Evolutionary conservation across 2,888 invertebrate species (phyloP).

Genomic region (Proisotoma minuta): DNA sequence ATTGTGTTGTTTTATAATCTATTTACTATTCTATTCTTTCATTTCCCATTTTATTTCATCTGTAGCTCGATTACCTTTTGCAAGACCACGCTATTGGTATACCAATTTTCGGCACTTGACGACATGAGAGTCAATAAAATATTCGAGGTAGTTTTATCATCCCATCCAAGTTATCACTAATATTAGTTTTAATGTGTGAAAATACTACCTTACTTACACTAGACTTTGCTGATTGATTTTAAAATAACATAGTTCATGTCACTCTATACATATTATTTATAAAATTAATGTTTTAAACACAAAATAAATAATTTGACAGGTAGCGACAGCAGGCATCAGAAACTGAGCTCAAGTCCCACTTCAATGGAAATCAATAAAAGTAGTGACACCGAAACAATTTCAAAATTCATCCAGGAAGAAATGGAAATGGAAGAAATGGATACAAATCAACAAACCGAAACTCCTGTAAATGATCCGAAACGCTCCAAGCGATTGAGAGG

Average conservation of each 20-base stretch:
- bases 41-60: background rate
- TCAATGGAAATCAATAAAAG: background rate
- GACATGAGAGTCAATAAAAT: conserved; percentile 23
- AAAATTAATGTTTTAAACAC: no score
- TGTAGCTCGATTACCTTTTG: conserved; percentile 14
- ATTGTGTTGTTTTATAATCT: no score
- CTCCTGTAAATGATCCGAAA: background rate
- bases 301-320: no score
- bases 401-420: no score
- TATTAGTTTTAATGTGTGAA: no score
- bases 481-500: background rate
- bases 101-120: conserved; percentile 45
- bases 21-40: no score
- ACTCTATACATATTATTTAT: no score
- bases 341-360: background rate
- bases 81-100: conserved; percentile 43
- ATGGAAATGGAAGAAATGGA: background rate
- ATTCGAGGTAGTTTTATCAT: background rate
- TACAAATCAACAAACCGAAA: background rate
- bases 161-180: background rate
- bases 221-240: no score
- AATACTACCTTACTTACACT: no score
- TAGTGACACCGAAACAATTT: conserved; percentile 11
- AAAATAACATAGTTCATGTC: no score
- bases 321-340: background rate